phyloP scores from a whole-genome alignment of 1,140 invertebrate genomes.

The Zelostemma sp. region DNA sequence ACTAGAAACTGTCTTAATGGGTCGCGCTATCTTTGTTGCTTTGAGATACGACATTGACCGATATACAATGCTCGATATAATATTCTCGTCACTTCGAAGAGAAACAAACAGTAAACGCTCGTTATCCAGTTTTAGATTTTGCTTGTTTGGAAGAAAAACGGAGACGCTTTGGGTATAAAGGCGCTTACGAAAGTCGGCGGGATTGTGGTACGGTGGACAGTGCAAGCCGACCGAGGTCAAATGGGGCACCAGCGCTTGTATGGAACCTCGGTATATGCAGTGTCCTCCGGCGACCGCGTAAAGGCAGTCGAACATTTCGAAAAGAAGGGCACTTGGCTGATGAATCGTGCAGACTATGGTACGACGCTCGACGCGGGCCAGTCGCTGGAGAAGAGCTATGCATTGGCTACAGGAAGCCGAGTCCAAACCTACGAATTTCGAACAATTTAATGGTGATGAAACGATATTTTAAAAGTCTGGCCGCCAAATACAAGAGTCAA shows the following conservation, averaged over 20 bases:
- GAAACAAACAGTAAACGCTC: neutral
- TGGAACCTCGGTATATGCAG: conserved; percentile 89
- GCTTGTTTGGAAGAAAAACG: neutral
- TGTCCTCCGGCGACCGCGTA: conserved; percentile 91
- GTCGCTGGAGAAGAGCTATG: conserved; percentile 81
- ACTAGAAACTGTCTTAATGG: conserved; percentile 29
- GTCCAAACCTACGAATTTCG: conserved; percentile 83
- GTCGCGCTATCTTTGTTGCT: conserved; percentile 25
- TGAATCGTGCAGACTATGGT: conserved; percentile 97
- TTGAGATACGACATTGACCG: conserved; percentile 34
- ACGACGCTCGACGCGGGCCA: conserved; percentile 85
- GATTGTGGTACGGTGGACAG: conserved; percentile 96
- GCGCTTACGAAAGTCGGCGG: conserved; percentile 90
- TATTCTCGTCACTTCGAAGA: neutral
- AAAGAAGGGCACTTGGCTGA: conserved; percentile 93
- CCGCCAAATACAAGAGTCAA: no score
- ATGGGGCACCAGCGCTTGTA: conserved; percentile 84
- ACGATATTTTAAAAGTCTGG: conserved; percentile 12
- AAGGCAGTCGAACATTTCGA: conserved; percentile 96
- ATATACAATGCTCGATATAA: conserved; percentile 8
- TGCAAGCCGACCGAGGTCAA: conserved; percentile 80
- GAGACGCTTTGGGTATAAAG: neutral
- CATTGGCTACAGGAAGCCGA: conserved; percentile 92
- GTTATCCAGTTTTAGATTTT: neutral
- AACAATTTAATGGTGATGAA: no score